These are phyloP conservation scores for Reticulitermes lucifugus DNA, from an alignment of 2,888 invertebrate genomes.

Conservation along the genomic window DNA sequence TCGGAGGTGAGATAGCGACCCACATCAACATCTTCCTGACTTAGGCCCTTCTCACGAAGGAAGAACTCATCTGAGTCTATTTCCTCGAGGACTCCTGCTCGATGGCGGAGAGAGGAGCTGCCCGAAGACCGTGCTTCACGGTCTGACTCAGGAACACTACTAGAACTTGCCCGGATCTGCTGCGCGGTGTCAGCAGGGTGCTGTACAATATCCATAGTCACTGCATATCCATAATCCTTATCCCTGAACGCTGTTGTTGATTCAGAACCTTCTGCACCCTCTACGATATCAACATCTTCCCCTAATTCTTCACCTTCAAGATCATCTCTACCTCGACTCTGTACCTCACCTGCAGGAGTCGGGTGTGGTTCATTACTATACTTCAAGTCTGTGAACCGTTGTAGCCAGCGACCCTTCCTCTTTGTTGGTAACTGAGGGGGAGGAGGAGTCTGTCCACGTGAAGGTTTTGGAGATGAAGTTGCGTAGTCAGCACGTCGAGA, in stretches of 20 bases:
- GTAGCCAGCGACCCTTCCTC: constrained; percentile 67
- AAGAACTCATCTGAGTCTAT: constrained; percentile 91
- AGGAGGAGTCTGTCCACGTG: constrained; percentile 66
- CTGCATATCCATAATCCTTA: constrained; percentile 51
- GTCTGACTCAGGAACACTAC: constrained; percentile 58
- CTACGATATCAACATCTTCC: constrained; percentile 37
- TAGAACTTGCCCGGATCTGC: constrained; percentile 26
- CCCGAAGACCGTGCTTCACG: constrained; percentile 71
- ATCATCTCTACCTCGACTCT: constrained; percentile 38
- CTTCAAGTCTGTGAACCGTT: constrained; percentile 60
- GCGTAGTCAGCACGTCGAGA: constrained; percentile 62
- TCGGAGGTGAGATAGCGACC: constrained; percentile 82
- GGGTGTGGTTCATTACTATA: constrained; percentile 57
- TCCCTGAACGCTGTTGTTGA: constrained; percentile 51
- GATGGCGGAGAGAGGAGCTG: constrained; percentile 68
- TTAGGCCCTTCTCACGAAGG: constrained; percentile 83
- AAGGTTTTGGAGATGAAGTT: constrained; percentile 67
- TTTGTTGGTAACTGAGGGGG: constrained; percentile 75
- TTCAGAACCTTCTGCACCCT: constrained; percentile 38
- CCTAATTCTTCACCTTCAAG: constrained; percentile 51
- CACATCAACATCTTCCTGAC: constrained; percentile 84
- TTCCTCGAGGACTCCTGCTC: constrained; percentile 82
- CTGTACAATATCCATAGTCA: constrained; percentile 21
- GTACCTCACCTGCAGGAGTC: constrained; percentile 49
- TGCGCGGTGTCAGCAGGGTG: not conserved